A percentile compares a stretch with the other conserved stretches of the same genome.
These are phyloP conservation scores for Drosophila nasuta DNA, from an alignment of 1,140 invertebrate genomes.

Conservation along the genomic window DNA sequence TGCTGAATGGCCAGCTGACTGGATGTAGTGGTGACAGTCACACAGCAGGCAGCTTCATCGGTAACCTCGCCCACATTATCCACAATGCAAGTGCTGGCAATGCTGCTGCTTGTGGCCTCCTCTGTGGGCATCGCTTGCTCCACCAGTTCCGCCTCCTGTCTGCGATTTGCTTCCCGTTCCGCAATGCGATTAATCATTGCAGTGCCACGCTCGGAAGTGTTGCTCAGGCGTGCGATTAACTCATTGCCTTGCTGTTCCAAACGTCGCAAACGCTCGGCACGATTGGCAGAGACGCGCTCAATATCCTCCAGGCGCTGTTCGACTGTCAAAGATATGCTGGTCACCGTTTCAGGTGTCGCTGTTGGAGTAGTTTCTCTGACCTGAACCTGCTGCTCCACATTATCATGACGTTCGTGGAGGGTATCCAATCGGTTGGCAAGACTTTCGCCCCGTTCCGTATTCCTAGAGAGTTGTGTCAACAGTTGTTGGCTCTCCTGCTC, in stretches of 20 bases:
- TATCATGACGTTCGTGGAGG: constrained; percentile 37
- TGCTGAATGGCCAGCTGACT: constrained; percentile 65
- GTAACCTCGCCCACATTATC: constrained; percentile 54
- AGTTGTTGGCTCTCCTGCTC: constrained; percentile 74
- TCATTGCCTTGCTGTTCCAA: constrained; percentile 90
- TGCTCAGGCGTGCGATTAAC: constrained; percentile 88
- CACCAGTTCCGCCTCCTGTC: constrained; percentile 64
- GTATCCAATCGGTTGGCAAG: constrained; percentile 56
- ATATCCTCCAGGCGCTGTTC: constrained; percentile 81
- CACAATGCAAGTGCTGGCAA: constrained; percentile 65
- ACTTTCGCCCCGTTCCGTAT: constrained; percentile 81
- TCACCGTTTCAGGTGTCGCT: constrained; percentile 10
- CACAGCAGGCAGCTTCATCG: constrained; percentile 56
- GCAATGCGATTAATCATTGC: constrained; percentile 84
- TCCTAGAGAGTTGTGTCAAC: constrained; percentile 54
- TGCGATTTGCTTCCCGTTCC: constrained; percentile 66
- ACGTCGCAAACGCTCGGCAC: constrained; percentile 88
- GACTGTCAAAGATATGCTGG: constrained; percentile 60
- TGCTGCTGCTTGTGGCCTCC: constrained; percentile 48
- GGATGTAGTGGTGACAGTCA: constrained; percentile 70
- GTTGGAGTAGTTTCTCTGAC: constrained; percentile 12
- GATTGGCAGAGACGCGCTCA: constrained; percentile 86
- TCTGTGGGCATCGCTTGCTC: constrained; percentile 52
- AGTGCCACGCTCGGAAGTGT: constrained; percentile 83
- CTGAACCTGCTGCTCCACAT: constrained; percentile 3